These are phyloP conservation scores for Ormyrus pomaceus DNA, from an alignment of 2,888 invertebrate species.

Conservation along the genomic window DNA sequence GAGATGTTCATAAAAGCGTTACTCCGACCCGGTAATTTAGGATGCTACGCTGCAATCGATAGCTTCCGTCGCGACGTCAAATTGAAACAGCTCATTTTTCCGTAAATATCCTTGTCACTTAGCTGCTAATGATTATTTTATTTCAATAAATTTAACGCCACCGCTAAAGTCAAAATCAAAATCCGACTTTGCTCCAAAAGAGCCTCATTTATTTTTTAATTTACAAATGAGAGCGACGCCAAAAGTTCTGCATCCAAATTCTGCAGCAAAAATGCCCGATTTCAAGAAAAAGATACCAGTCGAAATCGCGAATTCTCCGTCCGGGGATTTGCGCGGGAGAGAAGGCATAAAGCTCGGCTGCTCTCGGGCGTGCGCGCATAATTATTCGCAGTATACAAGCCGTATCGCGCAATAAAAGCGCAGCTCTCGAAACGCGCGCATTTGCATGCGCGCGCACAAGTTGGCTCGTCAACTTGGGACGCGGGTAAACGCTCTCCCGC, in stretches of 20 bases:
- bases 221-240: no score
- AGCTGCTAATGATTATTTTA: no score
- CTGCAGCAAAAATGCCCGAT: not conserved
- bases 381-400: conserved; percentile 15
- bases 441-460: conserved; percentile 28
- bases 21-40: not conserved
- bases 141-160: no score
- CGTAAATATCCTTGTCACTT: no score
- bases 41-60: not conserved
- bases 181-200: no score
- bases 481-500: not conserved
- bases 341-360: no score
- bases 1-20: conserved; percentile 7
- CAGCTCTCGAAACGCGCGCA: not conserved
- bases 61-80: not conserved
- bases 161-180: no score
- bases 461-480: conserved; percentile 10
- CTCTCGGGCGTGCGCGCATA: not conserved
- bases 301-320: no score
- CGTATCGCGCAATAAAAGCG: conserved; percentile 18
- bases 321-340: not conserved
- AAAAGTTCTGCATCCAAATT: not conserved
- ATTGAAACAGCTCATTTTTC: no score
- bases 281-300: no score
- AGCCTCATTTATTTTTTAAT: no score